phyloP scores from a whole-genome alignment of 2,888 invertebrate genomes.

The Agelastica alni region DNA sequence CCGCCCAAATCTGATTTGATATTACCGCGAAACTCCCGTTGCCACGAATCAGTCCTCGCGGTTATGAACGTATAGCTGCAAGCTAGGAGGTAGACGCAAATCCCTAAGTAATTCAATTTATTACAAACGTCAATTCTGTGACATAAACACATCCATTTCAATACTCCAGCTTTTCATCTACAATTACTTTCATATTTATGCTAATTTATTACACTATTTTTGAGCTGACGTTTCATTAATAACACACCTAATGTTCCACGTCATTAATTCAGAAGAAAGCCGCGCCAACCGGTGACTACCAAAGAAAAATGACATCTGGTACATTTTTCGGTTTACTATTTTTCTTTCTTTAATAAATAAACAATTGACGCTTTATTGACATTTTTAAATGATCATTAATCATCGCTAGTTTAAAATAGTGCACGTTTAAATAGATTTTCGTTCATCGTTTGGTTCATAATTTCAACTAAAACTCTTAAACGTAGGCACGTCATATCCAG shows the following conservation, averaged over 20 bases:
- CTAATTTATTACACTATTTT: conserved; percentile 21
- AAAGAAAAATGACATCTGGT: conserved; percentile 11
- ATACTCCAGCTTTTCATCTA: conserved; percentile 18
- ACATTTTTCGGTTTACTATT: background rate
- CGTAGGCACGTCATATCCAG: no score
- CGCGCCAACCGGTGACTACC: background rate
- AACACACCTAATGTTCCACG: conserved; percentile 13
- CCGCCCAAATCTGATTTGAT: background rate
- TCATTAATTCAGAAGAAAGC: conserved; percentile 13
- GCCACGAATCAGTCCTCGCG: background rate
- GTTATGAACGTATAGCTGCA: background rate
- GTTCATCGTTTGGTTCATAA: no score
- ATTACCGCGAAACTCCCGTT: background rate
- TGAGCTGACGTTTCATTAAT: conserved; percentile 18
- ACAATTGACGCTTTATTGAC: conserved; percentile 13
- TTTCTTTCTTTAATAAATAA: conserved; percentile 5
- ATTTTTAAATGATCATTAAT: conserved; percentile 4
- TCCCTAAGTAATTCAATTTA: conserved; percentile 20
- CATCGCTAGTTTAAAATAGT: background rate
- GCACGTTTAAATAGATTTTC: background rate
- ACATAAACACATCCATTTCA: conserved; percentile 21
- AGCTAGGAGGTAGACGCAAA: conserved; percentile 2
- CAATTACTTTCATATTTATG: conserved; percentile 22
- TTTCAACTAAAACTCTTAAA: no score
- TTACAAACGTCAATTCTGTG: conserved; percentile 12